Percentiles rank a stretch among this genome's conserved stretches.
These are phyloP conservation scores for Meles meles DNA, from an alignment of 2,113 vertebrate genomes.

Conservation along the genomic window DNA sequence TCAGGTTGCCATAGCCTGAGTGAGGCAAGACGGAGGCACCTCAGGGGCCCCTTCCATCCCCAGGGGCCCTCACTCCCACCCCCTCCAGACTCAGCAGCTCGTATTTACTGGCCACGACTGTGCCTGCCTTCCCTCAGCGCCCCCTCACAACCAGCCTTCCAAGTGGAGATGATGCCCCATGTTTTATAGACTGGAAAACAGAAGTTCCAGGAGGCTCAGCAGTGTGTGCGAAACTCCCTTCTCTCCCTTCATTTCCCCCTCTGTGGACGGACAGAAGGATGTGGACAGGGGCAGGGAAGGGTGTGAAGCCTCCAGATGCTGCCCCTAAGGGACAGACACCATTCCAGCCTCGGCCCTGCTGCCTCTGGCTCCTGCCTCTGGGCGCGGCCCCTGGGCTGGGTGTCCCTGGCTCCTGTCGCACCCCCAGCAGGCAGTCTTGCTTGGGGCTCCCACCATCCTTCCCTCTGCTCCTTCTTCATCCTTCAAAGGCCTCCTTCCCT, in stretches of 20 bases:
- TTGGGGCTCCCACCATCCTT: fast-evolving
- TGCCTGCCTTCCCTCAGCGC: background rate
- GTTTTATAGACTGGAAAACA: fast-evolving
- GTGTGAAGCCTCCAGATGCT: background rate
- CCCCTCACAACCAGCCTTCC: background rate
- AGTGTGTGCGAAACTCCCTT: fast-evolving
- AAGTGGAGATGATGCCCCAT: fast-evolving
- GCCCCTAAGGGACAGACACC: background rate
- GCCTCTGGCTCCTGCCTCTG: background rate
- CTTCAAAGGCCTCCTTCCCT: fast-evolving
- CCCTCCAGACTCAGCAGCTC: fast-evolving
- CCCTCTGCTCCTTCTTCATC: fast-evolving
- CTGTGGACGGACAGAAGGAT: background rate
- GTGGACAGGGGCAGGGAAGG: fast-evolving
- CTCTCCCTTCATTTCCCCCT: background rate
- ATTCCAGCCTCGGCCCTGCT: background rate
- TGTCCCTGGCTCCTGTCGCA: fast-evolving
- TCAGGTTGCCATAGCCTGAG: slow-evolving; percentile 92
- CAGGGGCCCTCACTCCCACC: background rate
- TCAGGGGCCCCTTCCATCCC: background rate
- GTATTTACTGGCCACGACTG: fast-evolving
- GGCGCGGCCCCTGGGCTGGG: background rate
- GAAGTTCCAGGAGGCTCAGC: background rate
- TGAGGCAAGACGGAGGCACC: slow-evolving; percentile 55
- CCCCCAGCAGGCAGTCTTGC: background rate